Evolutionary conservation across 2,888 invertebrate genomes (phyloP).

Genomic region (Cistogaster globosa): DNA sequence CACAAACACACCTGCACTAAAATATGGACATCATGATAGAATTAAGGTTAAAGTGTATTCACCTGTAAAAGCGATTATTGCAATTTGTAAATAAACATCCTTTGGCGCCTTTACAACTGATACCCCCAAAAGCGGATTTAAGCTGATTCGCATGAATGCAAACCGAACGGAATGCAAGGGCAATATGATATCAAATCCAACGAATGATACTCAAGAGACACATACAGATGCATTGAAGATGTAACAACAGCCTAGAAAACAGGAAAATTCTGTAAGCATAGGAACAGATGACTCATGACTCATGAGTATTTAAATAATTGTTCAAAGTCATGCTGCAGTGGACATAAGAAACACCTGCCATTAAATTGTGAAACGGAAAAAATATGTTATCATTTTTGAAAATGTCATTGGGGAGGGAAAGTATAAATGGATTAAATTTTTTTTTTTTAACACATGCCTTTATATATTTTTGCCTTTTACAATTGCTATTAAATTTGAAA

Average conservation of each 20-base stretch:
- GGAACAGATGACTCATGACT: constrained; percentile 5
- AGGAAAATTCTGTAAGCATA: background rate
- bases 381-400: too few species aligned
- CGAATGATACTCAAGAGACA: constrained; percentile 41
- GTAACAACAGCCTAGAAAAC: constrained; percentile 32
- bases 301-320: constrained; percentile 14
- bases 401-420: too few species aligned
- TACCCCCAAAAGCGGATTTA: constrained; percentile 70
- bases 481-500: background rate
- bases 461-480: background rate
- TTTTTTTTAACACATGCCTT: too few species aligned
- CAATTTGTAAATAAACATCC: constrained; percentile 73
- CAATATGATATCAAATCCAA: constrained; percentile 38
- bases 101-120: constrained; percentile 68
- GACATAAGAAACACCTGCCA: constrained; percentile 25
- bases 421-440: too few species aligned
- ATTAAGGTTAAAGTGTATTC: constrained; percentile 57
- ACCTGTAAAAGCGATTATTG: constrained; percentile 72
- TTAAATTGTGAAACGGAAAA: background rate
- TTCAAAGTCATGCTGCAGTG: constrained; percentile 28
- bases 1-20: background rate
- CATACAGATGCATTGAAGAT: constrained; percentile 53
- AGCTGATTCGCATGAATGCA: constrained; percentile 69
- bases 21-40: constrained; percentile 2
- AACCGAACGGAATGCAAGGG: background rate